Percentiles rank a stretch among this genome's conserved stretches.
Conservation (phyloP, 2,797 vertebrate genomes). For the Vultur gryphus region DNA sequence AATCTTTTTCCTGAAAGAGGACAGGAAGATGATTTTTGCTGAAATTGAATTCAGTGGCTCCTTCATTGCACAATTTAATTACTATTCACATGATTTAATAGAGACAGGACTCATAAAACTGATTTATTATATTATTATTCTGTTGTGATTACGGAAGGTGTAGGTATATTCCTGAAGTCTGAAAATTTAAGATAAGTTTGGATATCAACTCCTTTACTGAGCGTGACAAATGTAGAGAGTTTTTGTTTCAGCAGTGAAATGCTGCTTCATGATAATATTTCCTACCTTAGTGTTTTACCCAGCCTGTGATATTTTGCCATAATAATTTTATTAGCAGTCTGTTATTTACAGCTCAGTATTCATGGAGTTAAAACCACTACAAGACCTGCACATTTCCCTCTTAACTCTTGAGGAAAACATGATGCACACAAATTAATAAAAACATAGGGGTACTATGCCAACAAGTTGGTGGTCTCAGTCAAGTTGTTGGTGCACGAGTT, state of each 20-base stretch:
- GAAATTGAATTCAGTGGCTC: constrained; percentile 26
- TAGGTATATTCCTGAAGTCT: constrained; percentile 4
- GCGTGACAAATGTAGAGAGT: background rate
- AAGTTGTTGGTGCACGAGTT: background rate
- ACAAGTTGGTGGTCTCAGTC: background rate
- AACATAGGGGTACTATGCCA: background rate
- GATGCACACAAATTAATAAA: background rate
- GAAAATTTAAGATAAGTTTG: constrained; percentile 37
- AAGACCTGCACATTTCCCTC: background rate
- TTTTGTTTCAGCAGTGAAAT: background rate
- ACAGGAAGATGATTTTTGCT: constrained; percentile 11
- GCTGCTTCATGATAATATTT: background rate
- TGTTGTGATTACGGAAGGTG: constrained; percentile 22
- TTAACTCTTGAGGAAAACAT: background rate
- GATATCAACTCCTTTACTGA: background rate
- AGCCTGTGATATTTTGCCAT: background rate
- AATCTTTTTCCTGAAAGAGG: background rate
- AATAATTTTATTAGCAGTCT: background rate
- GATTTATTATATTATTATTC: constrained; percentile 40
- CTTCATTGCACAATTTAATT: constrained; percentile 50
- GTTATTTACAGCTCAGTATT: background rate
- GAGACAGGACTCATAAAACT: constrained; percentile 1
- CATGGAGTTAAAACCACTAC: background rate
- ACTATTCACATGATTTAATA: constrained; percentile 43
- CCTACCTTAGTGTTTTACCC: background rate